These are phyloP conservation scores for Dolichotis patagonum DNA, from an alignment of 2,113 vertebrate genomes.

Conservation along the genomic window DNA sequence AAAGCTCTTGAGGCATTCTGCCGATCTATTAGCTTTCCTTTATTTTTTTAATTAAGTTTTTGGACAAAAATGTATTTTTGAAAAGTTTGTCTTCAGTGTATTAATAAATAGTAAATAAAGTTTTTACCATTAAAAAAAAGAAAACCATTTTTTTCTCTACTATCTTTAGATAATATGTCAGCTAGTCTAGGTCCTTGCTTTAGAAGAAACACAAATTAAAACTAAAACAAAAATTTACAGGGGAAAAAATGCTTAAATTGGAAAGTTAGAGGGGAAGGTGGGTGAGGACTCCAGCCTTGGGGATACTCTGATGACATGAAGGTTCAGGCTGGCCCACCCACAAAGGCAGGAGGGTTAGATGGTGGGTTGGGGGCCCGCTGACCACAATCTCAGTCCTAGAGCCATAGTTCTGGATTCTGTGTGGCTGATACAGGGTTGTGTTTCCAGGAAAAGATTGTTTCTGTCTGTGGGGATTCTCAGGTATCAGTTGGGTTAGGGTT, in stretches of 20 bases:
- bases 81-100: constrained; percentile 70
- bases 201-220: background rate
- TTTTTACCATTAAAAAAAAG: constrained; percentile 65
- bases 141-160: background rate
- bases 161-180: background rate
- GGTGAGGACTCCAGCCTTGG: background rate
- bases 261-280: background rate
- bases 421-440: background rate
- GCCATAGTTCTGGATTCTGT: background rate
- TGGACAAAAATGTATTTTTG: constrained; percentile 67
- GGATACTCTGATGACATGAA: background rate
- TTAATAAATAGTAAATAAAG: constrained; percentile 78
- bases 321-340: background rate
- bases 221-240: background rate
- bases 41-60: constrained; percentile 69
- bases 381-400: background rate
- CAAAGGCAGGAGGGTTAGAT: background rate
- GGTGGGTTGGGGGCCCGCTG: background rate
- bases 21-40: constrained; percentile 73
- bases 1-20: background rate
- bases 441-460: background rate
- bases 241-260: background rate
- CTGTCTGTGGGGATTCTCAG: background rate
- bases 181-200: background rate
- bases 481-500: background rate